Base-by-base conservation (phyloP, 2,797 vertebrate species). In the Anas acuta region DNA sequence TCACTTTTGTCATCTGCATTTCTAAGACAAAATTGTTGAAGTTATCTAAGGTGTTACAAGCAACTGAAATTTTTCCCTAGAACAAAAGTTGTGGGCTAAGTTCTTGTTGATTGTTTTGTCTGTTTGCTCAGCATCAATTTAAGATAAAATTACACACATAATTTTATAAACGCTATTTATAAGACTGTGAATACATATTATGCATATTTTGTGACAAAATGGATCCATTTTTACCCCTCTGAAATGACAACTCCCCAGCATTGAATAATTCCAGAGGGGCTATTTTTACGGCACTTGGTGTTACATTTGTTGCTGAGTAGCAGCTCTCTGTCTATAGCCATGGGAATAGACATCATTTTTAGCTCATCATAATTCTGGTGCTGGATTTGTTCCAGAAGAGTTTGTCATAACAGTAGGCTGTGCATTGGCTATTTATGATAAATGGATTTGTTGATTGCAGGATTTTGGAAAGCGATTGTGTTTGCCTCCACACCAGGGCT, bases 141-240 rank as follows among this genome's bases (percentile, higher is more conserved):
- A 84, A 83, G 75, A 85, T 62, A 93, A 94, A 96, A 95, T 92
- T 87, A 94, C 39, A 94, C 39, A 57, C 67, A 70, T 79, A 87
- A 90, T 95, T 93, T 96, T 87, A 94, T 94, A 95, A 95, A 82
- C 39, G 72, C 69, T 94, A 93, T 96, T 95, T 92, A 83, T 94
- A 96, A 94, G 84, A 66, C 54, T 81, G 53, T 75, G 74, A 80
- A 89, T 87, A 87, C 64, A 80, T 80, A 89, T 91, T 72, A 92
- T 92, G 88, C 77, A 92, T 93, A 84, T 92, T 84, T 80, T 92
- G 77, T 93, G 91, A 90, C 62, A 92, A 95, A 95, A 80, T 72
- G 5, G 75, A 83, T 93, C 84, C 77, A 77, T 93, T 96, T 96
- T 94, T 95, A 93, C 60, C 67, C 49, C 35, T 80, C 17, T 43